phyloP scores from a whole-genome alignment of 2,113 vertebrate species.

The Pimephales promelas region DNA sequence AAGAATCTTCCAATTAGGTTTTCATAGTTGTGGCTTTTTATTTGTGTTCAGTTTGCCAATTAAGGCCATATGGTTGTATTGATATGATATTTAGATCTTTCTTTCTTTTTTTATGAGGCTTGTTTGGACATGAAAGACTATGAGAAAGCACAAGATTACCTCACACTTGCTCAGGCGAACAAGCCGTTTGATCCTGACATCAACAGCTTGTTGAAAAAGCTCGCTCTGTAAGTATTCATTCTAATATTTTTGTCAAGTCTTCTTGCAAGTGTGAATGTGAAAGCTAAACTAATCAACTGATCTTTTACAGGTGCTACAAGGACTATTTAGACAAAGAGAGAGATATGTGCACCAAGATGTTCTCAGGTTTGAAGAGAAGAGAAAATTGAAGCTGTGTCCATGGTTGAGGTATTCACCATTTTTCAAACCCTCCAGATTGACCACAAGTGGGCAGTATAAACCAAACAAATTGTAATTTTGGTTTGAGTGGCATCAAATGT shows the following conservation, averaged over 20 bases:
- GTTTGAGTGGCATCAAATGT: background rate
- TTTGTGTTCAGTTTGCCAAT: too few relatives aligned
- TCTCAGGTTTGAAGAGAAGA: conserved; percentile 50
- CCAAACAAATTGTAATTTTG: conserved; percentile 7
- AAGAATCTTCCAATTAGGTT: too few relatives aligned
- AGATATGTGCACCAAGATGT: conserved; percentile 75
- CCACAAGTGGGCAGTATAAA: conserved; percentile 54
- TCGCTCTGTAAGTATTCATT: conserved; percentile 76
- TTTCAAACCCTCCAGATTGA: background rate
- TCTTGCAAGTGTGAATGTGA: background rate
- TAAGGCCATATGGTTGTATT: too few relatives aligned
- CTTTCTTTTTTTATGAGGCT: conserved; percentile 75
- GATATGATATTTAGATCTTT: too few relatives aligned
- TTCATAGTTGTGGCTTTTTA: too few relatives aligned
- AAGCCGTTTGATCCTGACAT: conserved; percentile 87
- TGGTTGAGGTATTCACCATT: background rate
- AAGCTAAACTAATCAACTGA: background rate
- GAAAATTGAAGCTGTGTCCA: conserved; percentile 41
- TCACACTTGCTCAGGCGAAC: conserved; percentile 80
- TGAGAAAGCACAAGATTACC: conserved; percentile 80
- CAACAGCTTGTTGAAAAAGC: conserved; percentile 84
- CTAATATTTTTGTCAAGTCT: background rate
- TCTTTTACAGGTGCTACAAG: conserved; percentile 65
- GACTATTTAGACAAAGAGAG: conserved; percentile 71
- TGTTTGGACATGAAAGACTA: conserved; percentile 84